These are phyloP conservation scores for Gonioctena quinquepunctata DNA, from an alignment of 1,140 invertebrate species.

Conservation along the genomic window DNA sequence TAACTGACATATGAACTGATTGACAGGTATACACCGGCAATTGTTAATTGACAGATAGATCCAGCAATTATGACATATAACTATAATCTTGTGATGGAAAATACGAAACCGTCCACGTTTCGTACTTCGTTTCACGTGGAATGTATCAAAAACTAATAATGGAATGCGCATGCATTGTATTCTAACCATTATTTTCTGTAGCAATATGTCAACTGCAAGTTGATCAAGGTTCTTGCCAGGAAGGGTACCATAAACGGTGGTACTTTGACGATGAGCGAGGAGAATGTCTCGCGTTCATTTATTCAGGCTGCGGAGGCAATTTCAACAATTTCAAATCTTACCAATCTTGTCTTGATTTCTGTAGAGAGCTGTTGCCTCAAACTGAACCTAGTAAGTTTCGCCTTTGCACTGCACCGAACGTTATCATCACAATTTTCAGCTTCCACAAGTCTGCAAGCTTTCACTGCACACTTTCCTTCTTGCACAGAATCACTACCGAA, in stretches of 20 bases:
- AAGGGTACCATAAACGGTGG: slow-evolving; percentile 68
- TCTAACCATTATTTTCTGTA: slow-evolving; percentile 20
- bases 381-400: slow-evolving; percentile 55
- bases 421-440: background rate
- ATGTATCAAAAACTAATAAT: no score
- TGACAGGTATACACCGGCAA: no score
- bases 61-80: no score
- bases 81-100: no score
- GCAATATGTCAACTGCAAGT: slow-evolving; percentile 64
- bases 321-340: slow-evolving; percentile 77
- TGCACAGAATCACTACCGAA: no score
- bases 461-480: no score
- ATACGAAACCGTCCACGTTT: no score
- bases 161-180: background rate
- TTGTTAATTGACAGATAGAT: no score
- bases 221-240: slow-evolving; percentile 73
- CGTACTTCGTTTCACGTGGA: no score
- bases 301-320: slow-evolving; percentile 81
- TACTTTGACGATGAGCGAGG: slow-evolving; percentile 76
- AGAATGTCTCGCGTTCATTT: slow-evolving; percentile 77
- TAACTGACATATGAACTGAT: no score
- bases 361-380: slow-evolving; percentile 57
- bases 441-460: background rate
- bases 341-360: slow-evolving; percentile 68
- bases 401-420: background rate